phyloP scores from a whole-genome alignment of 23 tunicate species.

The Ciona savignyi region DNA sequence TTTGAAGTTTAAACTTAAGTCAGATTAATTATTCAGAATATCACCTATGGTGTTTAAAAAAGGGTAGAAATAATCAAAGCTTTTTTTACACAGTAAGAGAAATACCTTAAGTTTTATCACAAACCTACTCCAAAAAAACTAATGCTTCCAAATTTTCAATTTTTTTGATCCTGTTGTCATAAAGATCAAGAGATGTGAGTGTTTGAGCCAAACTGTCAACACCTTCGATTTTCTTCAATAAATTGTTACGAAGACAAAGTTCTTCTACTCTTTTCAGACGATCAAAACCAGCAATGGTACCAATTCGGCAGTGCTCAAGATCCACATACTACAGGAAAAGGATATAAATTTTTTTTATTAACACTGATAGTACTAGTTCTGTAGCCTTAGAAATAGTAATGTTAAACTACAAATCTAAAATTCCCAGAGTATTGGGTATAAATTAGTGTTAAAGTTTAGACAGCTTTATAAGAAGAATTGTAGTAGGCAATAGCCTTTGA shows the following conservation, averaged over 20 bases:
- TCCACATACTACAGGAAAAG: constrained; percentile 44
- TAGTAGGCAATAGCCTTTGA: no score
- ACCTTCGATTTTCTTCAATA: constrained; percentile 57
- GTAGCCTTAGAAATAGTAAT: background rate
- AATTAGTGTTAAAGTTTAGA: background rate
- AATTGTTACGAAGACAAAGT: constrained; percentile 77
- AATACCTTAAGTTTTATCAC: background rate
- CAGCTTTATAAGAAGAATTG: background rate
- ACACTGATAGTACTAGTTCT: background rate
- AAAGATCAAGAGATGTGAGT: constrained; percentile 61
- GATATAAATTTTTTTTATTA: background rate
- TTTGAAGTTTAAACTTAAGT: background rate
- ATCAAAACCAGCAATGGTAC: constrained; percentile 69
- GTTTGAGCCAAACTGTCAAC: constrained; percentile 49
- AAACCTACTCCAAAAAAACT: constrained; percentile 47
- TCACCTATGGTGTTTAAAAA: no score
- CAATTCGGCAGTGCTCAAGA: constrained; percentile 83
- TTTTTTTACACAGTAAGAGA: no score
- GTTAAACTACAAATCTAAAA: background rate
- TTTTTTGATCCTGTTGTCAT: constrained; percentile 80
- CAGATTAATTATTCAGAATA: background rate
- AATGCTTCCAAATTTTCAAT: constrained; percentile 72
- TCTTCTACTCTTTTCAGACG: constrained; percentile 57
- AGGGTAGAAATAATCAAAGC: no score
- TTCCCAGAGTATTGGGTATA: background rate